Percentiles rank a stretch among this genome's conserved stretches.
phyloP scores from a whole-genome alignment of 1,140 invertebrate genomes.

The Drosophila equinoxialis region DNA sequence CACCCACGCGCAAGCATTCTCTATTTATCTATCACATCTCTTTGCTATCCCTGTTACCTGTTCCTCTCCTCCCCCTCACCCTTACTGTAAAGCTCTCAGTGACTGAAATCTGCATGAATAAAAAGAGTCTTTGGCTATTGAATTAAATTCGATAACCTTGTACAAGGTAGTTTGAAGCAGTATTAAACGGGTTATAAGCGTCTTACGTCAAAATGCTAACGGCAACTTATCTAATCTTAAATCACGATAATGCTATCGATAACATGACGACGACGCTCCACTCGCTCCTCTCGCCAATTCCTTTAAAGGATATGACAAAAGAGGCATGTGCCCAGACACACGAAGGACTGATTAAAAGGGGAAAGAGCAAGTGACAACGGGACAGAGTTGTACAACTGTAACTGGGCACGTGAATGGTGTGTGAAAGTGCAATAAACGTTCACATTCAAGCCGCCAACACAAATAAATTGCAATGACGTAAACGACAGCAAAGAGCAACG shows the following conservation, averaged over 20 bases:
- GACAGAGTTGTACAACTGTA: slow-evolving; percentile 39
- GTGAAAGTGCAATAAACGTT: slow-evolving; percentile 79
- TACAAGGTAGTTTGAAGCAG: slow-evolving; percentile 55
- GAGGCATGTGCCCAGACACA: neutral
- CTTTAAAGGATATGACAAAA: slow-evolving; percentile 23
- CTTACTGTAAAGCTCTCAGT: neutral
- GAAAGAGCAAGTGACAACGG: slow-evolving; percentile 6
- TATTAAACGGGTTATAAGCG: slow-evolving; percentile 45
- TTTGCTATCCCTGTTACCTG: neutral
- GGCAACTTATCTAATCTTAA: slow-evolving; percentile 61
- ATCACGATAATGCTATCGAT: slow-evolving; percentile 42
- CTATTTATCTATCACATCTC: neutral
- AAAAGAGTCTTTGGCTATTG: slow-evolving; percentile 23
- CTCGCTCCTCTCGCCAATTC: neutral
- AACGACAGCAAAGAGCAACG: slow-evolving; percentile 33
- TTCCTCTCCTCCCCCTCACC: neutral
- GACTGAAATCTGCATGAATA: slow-evolving; percentile 1
- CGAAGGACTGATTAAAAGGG: slow-evolving; percentile 11
- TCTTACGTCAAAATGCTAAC: slow-evolving; percentile 14
- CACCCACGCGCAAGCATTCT: slow-evolving; percentile 19
- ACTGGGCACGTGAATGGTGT: slow-evolving; percentile 76
- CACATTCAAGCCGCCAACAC: slow-evolving; percentile 41
- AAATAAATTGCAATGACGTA: slow-evolving; percentile 79
- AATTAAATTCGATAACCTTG: slow-evolving; percentile 42
- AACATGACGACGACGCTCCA: neutral